Conservation (phyloP, 2,113 vertebrate species). For the Felis catus region F.catus_Fca126_mat1.0 CM031424.1:37049501-37050000, state of each 20-base stretch:
- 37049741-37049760: not conserved
- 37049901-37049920: not conserved
- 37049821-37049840: not conserved
- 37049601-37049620: not conserved
- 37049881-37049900: not conserved
- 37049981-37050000: not conserved
- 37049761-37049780: not conserved
- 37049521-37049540: not conserved
- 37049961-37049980: not conserved
- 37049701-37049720: not conserved
- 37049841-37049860: not conserved
- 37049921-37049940: not conserved
- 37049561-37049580: not conserved
- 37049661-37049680: not conserved
- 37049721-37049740: not conserved
- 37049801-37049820: not conserved
- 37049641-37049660: not conserved
- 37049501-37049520: not conserved
- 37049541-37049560: not conserved
- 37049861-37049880: not conserved
- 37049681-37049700: too few relatives aligned
- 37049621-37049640: not conserved
- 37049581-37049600: not conserved
- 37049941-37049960: not conserved
- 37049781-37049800: not conserved